These are phyloP conservation scores for Henricia sp. DNA, from an alignment of 53 echinoderm and acorn worm genomes.

Conservation along the genomic window DNA sequence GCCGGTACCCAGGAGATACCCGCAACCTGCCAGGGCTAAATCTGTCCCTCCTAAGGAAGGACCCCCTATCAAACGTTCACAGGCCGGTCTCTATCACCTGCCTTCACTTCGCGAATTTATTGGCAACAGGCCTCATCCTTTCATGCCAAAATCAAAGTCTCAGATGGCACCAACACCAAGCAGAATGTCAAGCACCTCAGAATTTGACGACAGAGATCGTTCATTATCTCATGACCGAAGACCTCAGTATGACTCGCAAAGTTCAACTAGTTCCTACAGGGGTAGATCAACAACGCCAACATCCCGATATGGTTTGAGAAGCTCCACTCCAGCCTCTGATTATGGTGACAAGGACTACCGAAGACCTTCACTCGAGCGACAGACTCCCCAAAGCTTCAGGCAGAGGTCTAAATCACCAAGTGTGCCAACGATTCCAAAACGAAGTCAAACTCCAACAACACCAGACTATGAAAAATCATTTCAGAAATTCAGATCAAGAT, in stretches of 20 bases:
- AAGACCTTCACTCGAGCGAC: conserved; percentile 33
- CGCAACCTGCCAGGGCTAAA: conserved; percentile 32
- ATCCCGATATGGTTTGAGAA: conserved; percentile 7
- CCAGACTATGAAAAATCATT: conserved; percentile 14
- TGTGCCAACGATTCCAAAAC: conserved; percentile 8
- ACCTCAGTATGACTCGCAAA: conserved; percentile 43
- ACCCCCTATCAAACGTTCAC: conserved; percentile 23
- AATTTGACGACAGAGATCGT: conserved; percentile 37
- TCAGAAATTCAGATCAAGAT: conserved; percentile 9
- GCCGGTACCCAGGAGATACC: conserved; percentile 21
- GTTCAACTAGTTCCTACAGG: conserved; percentile 43
- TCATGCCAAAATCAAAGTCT: conserved; percentile 43
- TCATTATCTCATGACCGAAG: conserved; percentile 4
- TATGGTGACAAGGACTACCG: conserved; percentile 41
- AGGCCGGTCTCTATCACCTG: conserved; percentile 23
- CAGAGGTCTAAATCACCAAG: conserved; percentile 51
- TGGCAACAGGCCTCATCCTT: conserved; percentile 32
- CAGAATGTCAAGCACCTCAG: conserved; percentile 47
- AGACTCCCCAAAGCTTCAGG: conserved; percentile 33
- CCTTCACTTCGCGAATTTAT: conserved; percentile 31
- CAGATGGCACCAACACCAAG: conserved; percentile 1
- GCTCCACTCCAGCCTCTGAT: conserved; percentile 9
- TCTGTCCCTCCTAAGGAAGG: conserved; percentile 47
- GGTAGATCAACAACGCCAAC: conserved; percentile 46
- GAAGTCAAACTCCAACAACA: conserved; percentile 14